Evolutionary conservation across 2,888 invertebrate genomes (phyloP).

Genomic region (Idaea straminata): DNA sequence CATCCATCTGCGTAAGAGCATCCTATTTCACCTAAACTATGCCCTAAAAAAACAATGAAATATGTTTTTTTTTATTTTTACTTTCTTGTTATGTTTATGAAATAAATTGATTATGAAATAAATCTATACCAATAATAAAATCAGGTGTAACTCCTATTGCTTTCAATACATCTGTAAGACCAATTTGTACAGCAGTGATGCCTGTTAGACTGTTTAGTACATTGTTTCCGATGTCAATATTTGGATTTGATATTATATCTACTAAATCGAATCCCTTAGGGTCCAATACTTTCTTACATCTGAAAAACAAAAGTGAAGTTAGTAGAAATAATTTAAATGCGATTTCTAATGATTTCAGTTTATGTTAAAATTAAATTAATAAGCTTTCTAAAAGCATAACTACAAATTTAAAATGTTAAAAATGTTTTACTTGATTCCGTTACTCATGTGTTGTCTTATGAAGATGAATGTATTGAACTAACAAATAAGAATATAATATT

Average conservation of each 20-base stretch:
- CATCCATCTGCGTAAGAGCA: conserved; percentile 76
- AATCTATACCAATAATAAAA: conserved; percentile 19
- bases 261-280: conserved; percentile 82
- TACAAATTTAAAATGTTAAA: no score
- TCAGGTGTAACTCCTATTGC: conserved; percentile 18
- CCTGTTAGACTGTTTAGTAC: conserved; percentile 67
- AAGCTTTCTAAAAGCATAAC: no score
- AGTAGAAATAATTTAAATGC: no score
- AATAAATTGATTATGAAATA: no score
- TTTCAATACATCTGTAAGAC: conserved; percentile 19
- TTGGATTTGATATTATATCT: conserved; percentile 79
- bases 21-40: conserved; percentile 91
- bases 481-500: conserved; percentile 7
- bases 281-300: conserved; percentile 76
- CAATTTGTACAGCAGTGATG: conserved; percentile 24
- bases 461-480: no score
- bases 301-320: conserved; percentile 30
- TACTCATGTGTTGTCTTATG: no score
- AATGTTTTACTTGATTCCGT: no score
- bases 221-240: conserved; percentile 81
- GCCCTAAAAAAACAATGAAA: no score
- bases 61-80: no score
- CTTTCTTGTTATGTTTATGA: no score
- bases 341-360: no score
- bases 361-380: no score